phyloP scores from a whole-genome alignment of 1,140 invertebrate genomes.

The Drepana arcuata region DNA sequence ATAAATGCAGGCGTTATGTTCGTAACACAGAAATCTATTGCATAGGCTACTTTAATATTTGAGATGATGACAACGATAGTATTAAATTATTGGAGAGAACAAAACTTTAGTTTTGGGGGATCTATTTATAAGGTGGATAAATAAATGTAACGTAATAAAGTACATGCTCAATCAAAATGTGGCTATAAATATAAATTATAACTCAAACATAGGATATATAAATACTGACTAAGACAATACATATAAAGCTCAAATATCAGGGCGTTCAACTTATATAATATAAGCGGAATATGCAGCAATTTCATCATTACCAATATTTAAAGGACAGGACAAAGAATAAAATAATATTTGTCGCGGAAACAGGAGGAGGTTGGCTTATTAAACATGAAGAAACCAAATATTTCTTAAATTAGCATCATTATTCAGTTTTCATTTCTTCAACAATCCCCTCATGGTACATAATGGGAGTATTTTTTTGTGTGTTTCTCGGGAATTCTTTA shows the following conservation, averaged over 20 bases:
- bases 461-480: constrained; percentile 16
- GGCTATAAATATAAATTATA: constrained; percentile 11
- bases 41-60: too few species aligned
- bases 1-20: too few species aligned
- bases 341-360: constrained; percentile 38
- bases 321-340: constrained; percentile 16
- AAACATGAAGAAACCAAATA: constrained; percentile 31
- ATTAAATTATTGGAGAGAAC: too few species aligned
- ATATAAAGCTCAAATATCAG: constrained; percentile 41
- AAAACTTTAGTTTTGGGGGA: too few species aligned
- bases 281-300: constrained; percentile 23
- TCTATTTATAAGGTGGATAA: too few species aligned
- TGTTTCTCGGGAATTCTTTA: constrained; percentile 5
- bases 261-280: constrained; percentile 45
- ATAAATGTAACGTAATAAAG: too few species aligned
- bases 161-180: too few species aligned
- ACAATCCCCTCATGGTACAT: constrained; percentile 59
- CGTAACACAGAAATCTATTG: too few species aligned
- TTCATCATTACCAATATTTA: constrained; percentile 10
- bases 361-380: constrained; percentile 63
- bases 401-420: constrained; percentile 20
- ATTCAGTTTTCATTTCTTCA: too few species aligned
- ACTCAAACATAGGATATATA: constrained; percentile 9
- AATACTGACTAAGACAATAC: constrained; percentile 29
- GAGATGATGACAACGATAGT: too few species aligned